Evolutionary conservation across 1,140 invertebrate species (phyloP).

Genomic region (Diuraphis noxia): DNA sequence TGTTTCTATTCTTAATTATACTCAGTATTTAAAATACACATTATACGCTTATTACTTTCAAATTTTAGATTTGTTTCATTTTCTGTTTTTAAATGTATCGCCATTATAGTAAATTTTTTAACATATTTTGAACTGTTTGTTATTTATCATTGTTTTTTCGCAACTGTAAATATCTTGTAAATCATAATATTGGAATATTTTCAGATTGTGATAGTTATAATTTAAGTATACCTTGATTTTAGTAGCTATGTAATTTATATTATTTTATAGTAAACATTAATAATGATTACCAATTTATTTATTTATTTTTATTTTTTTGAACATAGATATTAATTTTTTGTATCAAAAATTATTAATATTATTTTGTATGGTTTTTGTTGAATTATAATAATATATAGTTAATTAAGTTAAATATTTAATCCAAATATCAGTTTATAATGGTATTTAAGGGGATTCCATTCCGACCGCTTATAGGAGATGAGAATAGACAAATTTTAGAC

Average conservation of each 20-base stretch:
- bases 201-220: neutral
- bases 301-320: neutral
- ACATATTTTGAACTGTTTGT: neutral
- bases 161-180: neutral
- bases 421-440: neutral
- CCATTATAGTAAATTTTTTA: neutral
- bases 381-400: neutral
- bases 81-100: neutral
- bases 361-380: neutral
- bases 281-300: neutral
- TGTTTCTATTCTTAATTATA: neutral
- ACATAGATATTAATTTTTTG: neutral
- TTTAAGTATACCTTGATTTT: neutral
- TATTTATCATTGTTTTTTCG: neutral
- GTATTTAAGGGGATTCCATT: too few relatives aligned
- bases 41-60: neutral
- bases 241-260: neutral
- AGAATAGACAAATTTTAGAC: too few relatives aligned
- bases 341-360: neutral
- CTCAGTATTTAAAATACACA: neutral
- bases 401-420: neutral
- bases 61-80: neutral
- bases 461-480: too few relatives aligned
- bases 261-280: neutral
- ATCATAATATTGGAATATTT: neutral